Base-by-base conservation (phyloP, 2,113 vertebrate genomes). In the Danionella cerebrum region DNA sequence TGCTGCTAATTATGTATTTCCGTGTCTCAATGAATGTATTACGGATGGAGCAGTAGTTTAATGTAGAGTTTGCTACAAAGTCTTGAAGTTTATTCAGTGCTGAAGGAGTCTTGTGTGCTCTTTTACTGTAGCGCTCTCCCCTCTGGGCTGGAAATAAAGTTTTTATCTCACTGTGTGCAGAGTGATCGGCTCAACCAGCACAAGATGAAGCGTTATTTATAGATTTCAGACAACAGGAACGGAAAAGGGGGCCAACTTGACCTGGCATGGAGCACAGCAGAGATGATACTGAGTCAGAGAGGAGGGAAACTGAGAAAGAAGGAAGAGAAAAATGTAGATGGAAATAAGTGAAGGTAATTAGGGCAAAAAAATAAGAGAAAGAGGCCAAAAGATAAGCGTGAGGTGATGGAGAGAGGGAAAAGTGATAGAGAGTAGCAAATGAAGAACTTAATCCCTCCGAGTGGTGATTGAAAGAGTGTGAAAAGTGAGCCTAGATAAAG, bases 171-270 rank as follows among this genome's bases (percentile, higher is more conserved):
- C 48, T 48, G 83, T 83, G 85, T 78, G 68, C 83, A 79, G 77
- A 73, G 72, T 75, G 76, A 79, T 82, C 80, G 80, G 82, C 70
- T 8, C 83, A 80, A 81, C 79, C 79, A 72, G 69, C 74, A 73
- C 16, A 75, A 80, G 70, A 83, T 83, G 76, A 70, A 75, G 72
- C 33, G 80, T 84, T 90, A 89, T 89, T 87, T 89, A 83, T 89
- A 89, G 89, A 74, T 73, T 69, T 55, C 51, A 75, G 87, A 84
- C 85, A 85, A 89, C 84, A 85, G 85, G 89, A 89, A 86, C 80
- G 57, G 76, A 84, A 89, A 87, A 87, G 72, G 85, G 84, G 87
- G 86, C 85, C 87, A 90, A 79, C 74, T 85, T 84, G 84, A 87
- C 85, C 87, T 88, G 84, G 83, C 84, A 82, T 84, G 84, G 84